These are phyloP conservation scores for Clarias fuscus DNA, from an alignment of 2,797 vertebrate genomes.

Conservation along the genomic window DNA sequence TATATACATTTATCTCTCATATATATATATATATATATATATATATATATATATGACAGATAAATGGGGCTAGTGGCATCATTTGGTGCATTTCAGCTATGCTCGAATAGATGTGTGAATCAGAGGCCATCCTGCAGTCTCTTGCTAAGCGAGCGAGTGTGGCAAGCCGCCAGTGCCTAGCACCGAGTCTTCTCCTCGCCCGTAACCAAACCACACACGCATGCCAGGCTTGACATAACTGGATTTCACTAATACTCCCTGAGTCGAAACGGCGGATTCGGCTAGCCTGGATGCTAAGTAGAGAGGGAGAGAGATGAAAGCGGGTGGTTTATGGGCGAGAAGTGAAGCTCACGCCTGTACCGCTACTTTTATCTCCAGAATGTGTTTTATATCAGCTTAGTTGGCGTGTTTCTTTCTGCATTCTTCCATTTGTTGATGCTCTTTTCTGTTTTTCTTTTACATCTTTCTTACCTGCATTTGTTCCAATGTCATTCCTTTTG, in stretches of 20 bases:
- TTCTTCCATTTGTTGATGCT: background rate
- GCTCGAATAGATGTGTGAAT: conserved; percentile 34
- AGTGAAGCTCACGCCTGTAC: conserved; percentile 8
- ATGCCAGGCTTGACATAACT: conserved; percentile 35
- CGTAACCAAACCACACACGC: conserved; percentile 28
- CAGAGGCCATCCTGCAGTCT: conserved; percentile 3
- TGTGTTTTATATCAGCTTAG: conserved; percentile 3
- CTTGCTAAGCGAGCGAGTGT: conserved; percentile 12
- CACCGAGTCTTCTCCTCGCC: conserved; percentile 15
- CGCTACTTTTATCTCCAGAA: conserved; percentile 5
- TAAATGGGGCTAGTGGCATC: conserved; percentile 35
- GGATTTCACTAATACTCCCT: conserved; percentile 35
- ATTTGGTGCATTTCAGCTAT: conserved; percentile 26
- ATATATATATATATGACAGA: background rate
- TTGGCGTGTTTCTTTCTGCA: background rate
- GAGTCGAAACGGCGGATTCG: conserved; percentile 7
- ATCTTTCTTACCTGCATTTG: background rate
- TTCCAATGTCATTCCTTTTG: too few species aligned
- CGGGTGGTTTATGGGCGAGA: background rate
- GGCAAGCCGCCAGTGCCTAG: conserved; percentile 13
- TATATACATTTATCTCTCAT: background rate
- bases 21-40: background rate
- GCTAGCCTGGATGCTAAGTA: conserved; percentile 27
- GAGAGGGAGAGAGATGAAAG: conserved; percentile 29
- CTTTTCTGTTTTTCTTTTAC: background rate